These are phyloP conservation scores for Beaufortia kweichowensis DNA, from an alignment of 2,113 vertebrate species.

Conservation along the genomic window DNA sequence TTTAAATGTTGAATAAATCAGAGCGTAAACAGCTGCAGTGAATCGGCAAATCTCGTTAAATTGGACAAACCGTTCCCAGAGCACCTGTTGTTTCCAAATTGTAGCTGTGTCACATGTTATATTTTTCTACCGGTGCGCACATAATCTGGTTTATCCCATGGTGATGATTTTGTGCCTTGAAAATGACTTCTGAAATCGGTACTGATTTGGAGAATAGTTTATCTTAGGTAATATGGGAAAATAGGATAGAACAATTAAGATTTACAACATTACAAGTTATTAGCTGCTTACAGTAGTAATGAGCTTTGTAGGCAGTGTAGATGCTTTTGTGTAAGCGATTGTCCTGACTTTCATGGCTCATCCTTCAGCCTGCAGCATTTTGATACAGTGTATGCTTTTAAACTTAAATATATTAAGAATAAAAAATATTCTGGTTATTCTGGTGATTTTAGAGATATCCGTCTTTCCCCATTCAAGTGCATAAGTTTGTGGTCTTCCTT, in stretches of 20 bases:
- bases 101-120: not conserved
- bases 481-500: too few species aligned
- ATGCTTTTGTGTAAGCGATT: constrained; percentile 48
- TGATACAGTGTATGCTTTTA: not conserved
- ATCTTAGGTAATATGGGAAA: constrained; percentile 10
- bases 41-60: not conserved
- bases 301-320: constrained; percentile 3
- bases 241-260: constrained; percentile 10
- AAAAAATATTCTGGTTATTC: too few species aligned
- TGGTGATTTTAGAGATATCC: too few species aligned
- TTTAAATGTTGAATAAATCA: not conserved
- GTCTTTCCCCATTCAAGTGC: too few species aligned
- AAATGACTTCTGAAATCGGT: constrained; percentile 6
- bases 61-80: constrained; percentile 9
- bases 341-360: constrained; percentile 52
- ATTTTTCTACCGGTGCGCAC: not conserved
- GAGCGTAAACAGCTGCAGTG: not conserved
- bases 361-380: constrained; percentile 33
- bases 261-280: constrained; percentile 24
- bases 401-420: too few species aligned
- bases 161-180: not conserved
- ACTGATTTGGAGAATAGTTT: not conserved
- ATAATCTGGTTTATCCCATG: not conserved
- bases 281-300: constrained; percentile 5
- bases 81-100: not conserved